Conservation (phyloP, 2,797 vertebrate genomes). For the Phataginus tricuspis region DNA sequence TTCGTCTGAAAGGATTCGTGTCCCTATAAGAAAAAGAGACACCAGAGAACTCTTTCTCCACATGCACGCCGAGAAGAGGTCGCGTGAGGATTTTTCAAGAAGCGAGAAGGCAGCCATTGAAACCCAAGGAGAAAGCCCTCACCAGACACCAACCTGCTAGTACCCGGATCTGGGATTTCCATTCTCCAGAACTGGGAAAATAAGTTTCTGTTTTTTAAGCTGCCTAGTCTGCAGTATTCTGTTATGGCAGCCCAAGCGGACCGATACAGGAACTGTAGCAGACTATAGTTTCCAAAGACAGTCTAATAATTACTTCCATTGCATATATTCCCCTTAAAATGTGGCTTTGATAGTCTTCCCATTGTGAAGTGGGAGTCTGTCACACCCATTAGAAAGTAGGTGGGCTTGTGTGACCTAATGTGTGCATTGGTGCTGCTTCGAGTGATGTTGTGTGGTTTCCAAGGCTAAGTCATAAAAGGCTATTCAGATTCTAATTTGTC, state of each 20-base stretch:
- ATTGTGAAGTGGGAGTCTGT: neutral
- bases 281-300: neutral
- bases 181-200: too few relatives aligned
- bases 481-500: neutral
- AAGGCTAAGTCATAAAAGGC: neutral
- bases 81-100: too few relatives aligned
- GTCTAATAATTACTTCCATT: accelerated
- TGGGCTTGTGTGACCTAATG: neutral
- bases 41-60: neutral
- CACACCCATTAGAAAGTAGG: neutral
- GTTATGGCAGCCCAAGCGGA: neutral
- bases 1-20: too few relatives aligned
- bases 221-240: too few relatives aligned
- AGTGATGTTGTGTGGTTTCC: neutral
- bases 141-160: too few relatives aligned
- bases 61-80: neutral
- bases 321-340: neutral
- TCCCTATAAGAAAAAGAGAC: neutral
- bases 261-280: accelerated
- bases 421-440: too few relatives aligned
- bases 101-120: too few relatives aligned
- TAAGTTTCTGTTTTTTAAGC: neutral
- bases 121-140: too few relatives aligned
- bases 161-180: too few relatives aligned
- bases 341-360: neutral